These are phyloP conservation scores for Corythornis vintsioides DNA, from an alignment of 2,113 vertebrate species.

Conservation along the genomic window DNA sequence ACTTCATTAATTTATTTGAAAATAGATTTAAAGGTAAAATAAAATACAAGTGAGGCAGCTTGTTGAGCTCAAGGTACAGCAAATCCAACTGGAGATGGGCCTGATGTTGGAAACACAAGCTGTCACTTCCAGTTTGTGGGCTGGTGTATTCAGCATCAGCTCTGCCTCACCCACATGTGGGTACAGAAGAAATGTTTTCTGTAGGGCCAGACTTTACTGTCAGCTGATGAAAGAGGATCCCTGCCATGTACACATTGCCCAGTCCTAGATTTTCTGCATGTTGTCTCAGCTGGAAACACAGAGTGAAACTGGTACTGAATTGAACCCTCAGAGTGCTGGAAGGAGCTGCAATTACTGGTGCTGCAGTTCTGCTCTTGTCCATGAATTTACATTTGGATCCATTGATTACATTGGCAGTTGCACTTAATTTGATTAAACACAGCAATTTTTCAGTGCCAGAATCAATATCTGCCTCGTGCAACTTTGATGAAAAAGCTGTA, in stretches of 20 bases:
- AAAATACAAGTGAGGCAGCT: background rate
- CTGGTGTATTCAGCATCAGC: background rate
- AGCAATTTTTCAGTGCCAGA: background rate
- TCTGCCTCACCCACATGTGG: background rate
- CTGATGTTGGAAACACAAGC: background rate
- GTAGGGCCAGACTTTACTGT: background rate
- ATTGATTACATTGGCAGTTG: background rate
- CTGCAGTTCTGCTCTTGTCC: rapidly evolving
- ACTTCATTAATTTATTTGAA: background rate
- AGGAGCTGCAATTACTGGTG: background rate
- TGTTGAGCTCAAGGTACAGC: background rate
- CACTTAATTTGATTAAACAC: background rate
- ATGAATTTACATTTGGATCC: rapidly evolving
- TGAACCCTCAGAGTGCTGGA: rapidly evolving
- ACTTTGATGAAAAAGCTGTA: background rate
- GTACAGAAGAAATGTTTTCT: rapidly evolving
- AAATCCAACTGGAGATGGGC: background rate
- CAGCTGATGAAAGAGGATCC: background rate
- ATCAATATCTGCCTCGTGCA: background rate
- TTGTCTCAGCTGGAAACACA: background rate
- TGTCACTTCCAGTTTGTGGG: background rate
- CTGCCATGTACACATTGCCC: rapidly evolving
- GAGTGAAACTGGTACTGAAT: background rate
- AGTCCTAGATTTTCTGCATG: background rate
- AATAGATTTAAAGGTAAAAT: constrained; percentile 12